Evolutionary conservation across 1,140 invertebrate species (phyloP).

Genomic region (Microplitis mediator): DNA sequence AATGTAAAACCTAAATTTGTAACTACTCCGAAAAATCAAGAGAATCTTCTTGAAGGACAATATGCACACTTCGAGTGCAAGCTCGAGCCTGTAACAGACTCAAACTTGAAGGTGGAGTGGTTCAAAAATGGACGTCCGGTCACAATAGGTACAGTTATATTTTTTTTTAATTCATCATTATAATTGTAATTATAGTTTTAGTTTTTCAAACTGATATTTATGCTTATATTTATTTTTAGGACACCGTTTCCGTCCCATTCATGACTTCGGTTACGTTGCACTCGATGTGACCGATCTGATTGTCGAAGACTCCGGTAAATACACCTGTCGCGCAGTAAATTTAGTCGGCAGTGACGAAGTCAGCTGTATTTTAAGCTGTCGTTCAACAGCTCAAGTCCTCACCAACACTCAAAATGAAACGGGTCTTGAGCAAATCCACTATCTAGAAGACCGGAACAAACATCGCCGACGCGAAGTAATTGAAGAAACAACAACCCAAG

Average conservation of each 20-base stretch:
- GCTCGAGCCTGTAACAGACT: constrained; percentile 93
- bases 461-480: constrained; percentile 75
- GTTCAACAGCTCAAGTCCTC: constrained; percentile 78
- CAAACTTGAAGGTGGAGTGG: constrained; percentile 93
- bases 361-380: constrained; percentile 72
- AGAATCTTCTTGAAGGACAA: constrained; percentile 86
- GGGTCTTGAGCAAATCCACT: constrained; percentile 84
- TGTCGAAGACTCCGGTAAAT: constrained; percentile 91
- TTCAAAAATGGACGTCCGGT: constrained; percentile 89
- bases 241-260: constrained; percentile 90
- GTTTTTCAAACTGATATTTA: neutral
- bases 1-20: constrained; percentile 83
- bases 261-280: constrained; percentile 95
- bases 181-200: too few species aligned
- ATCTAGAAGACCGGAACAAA: constrained; percentile 81
- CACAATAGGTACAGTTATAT: constrained; percentile 71
- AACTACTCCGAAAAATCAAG: constrained; percentile 83
- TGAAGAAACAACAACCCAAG: constrained; percentile 86
- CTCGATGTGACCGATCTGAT: constrained; percentile 90
- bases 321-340: constrained; percentile 92
- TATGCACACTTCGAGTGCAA: constrained; percentile 98
- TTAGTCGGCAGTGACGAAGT: constrained; percentile 86
- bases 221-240: constrained; percentile 59
- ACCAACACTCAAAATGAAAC: constrained; percentile 84
- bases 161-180: neutral